Evolutionary conservation across 1,140 invertebrate genomes (phyloP).

Genomic region (Zaprionus ornatus): DNA sequence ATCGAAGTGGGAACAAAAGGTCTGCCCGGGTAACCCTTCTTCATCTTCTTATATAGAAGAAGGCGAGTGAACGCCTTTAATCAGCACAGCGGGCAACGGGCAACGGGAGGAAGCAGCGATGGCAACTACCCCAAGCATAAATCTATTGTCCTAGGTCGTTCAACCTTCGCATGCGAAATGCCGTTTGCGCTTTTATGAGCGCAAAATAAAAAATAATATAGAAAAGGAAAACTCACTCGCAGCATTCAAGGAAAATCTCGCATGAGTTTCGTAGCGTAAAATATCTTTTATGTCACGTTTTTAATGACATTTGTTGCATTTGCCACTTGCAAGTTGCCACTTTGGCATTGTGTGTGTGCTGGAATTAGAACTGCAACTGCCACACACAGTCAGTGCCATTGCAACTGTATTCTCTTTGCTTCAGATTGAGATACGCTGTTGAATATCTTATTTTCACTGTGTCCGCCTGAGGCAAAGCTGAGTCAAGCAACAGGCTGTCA

Average conservation of each 20-base stretch:
- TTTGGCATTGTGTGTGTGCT: conserved; percentile 12
- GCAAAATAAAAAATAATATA: conserved; percentile 66
- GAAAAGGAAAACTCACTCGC: conserved; percentile 21
- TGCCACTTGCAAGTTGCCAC: conserved; percentile 69
- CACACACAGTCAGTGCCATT: neutral
- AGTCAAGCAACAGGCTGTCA: conserved; percentile 71
- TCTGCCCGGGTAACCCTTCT: conserved; percentile 32
- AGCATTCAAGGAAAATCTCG: conserved; percentile 48
- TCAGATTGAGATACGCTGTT: conserved; percentile 8
- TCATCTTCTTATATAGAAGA: conserved; percentile 75
- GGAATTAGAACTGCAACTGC: conserved; percentile 10
- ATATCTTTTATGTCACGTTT: conserved; percentile 77
- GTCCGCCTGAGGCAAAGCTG: conserved; percentile 24
- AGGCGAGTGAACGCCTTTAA: conserved; percentile 63
- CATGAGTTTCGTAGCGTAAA: conserved; percentile 52
- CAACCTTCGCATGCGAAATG: conserved; percentile 74
- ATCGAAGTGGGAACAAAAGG: conserved; percentile 54
- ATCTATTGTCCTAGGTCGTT: conserved; percentile 82
- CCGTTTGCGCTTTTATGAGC: conserved; percentile 72
- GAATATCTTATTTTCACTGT: conserved; percentile 10
- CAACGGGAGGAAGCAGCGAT: neutral
- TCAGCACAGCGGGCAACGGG: conserved; percentile 72
- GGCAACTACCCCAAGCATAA: conserved; percentile 77
- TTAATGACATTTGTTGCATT: conserved; percentile 82
- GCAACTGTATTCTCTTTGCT: neutral